Evolutionary conservation across 2,113 vertebrate species (phyloP), one percentile per base, ranked within the genome.

Genomic region (Nibea albiflora): DNA sequence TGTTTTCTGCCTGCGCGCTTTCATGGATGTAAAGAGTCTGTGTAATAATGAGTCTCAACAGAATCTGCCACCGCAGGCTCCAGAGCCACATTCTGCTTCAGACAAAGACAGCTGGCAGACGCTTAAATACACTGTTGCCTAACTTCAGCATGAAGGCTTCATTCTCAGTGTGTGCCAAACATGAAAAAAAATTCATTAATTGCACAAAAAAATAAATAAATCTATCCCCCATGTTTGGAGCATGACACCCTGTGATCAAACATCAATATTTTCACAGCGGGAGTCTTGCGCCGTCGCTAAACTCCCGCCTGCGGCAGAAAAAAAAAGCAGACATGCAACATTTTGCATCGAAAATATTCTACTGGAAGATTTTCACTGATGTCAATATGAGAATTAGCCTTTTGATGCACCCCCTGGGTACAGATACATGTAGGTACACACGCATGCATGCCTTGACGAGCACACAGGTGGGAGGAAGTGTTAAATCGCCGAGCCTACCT

Each of bases 211-310:
- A 11, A 57, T 15, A 72, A 73, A 82, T 69, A 72, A 73, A 82
- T 75, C 24, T 46, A 80, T 76, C 60, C 60, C 60, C 42, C 52
- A 61, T 64, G 63, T 90, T 73, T 78, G 78, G 85, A 82, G 64
- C 47, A 64, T 72, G 77, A 81, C 76, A 80, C 76, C 82, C 78
- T 81, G 80, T 73, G 72, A 89, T 91, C 80, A 90, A 80, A 88
- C 87, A 88, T 89, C 87, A 90, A 88, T 89, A 91, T 75, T 26
- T 70, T 70, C 87, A 73, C 83, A 76, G 86, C 78, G 69, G 84
- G 87, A 73, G 56, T 64, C 15, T 15, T 20, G 58, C 83, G 72
- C 49, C 0, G 69, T 68, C 20, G 49, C 39, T 72, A 52, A 85
- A 82, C 76, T 75, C 26, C 11, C 0, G 83, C 81, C 78, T 64